These are phyloP conservation scores for Hyalella azteca DNA, from an alignment of 2,888 invertebrate genomes.

Conservation along the genomic window DNA sequence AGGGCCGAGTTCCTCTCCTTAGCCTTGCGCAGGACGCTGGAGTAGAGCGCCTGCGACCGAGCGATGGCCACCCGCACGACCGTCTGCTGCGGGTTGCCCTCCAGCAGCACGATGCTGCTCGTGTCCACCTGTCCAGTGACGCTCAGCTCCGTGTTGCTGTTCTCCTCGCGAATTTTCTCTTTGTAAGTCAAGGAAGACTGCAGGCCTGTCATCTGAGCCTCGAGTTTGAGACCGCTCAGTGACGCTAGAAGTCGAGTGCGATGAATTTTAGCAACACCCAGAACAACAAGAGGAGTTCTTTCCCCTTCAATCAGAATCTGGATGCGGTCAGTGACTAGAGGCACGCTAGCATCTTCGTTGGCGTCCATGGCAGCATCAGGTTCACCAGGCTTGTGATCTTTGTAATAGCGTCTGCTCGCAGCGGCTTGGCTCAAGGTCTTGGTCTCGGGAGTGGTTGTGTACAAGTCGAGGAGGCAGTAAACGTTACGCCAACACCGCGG, in stretches of 20 bases:
- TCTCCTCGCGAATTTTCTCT: slow-evolving; percentile 48
- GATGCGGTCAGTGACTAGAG: slow-evolving; percentile 58
- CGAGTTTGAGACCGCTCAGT: slow-evolving; percentile 89
- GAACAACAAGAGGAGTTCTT: slow-evolving; percentile 68
- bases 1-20: slow-evolving; percentile 82
- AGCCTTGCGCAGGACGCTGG: slow-evolving; percentile 76
- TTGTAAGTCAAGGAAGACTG: slow-evolving; percentile 86
- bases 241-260: slow-evolving; percentile 85
- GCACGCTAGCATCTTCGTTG: slow-evolving; percentile 10
- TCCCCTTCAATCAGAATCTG: slow-evolving; percentile 64
- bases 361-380: background rate
- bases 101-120: slow-evolving; percentile 88
- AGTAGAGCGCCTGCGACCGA: slow-evolving; percentile 89
- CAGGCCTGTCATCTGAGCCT: slow-evolving; percentile 89
- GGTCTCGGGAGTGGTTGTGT: slow-evolving; percentile 92
- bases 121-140: slow-evolving; percentile 88
- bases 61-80: slow-evolving; percentile 92
- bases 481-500: slow-evolving; percentile 95
- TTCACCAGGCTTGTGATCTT: slow-evolving; percentile 60
- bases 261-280: slow-evolving; percentile 86
- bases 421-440: slow-evolving; percentile 81
- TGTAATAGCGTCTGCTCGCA: slow-evolving; percentile 68
- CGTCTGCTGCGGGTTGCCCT: slow-evolving; percentile 77
- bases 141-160: slow-evolving; percentile 64
- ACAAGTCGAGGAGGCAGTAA: slow-evolving; percentile 87